phyloP scores from a whole-genome alignment of 92 coral and sea anemone genomes.

The Bergia puertoricense region DNA sequence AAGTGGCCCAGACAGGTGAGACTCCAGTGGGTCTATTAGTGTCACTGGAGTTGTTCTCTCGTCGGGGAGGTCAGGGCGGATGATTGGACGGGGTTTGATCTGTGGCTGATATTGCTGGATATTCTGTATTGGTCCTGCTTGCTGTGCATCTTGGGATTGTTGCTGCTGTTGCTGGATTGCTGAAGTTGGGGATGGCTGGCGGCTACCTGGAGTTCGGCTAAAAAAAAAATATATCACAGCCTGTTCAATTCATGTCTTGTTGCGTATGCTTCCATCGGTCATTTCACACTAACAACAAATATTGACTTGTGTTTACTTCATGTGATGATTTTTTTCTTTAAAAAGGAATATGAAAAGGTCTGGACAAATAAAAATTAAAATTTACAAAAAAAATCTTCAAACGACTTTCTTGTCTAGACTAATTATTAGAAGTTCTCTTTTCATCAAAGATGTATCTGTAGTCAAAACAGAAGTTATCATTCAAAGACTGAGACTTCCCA shows the following conservation, averaged over 20 bases:
- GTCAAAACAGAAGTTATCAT: neutral
- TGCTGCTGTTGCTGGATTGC: slow-evolving; percentile 47
- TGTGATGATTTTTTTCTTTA: too few relatives aligned
- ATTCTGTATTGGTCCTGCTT: slow-evolving; percentile 57
- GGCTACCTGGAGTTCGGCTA: slow-evolving; percentile 98
- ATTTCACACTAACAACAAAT: too few relatives aligned
- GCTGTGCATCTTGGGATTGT: slow-evolving; percentile 78
- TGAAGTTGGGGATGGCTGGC: slow-evolving; percentile 94
- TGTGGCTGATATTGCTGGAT: slow-evolving; percentile 63
- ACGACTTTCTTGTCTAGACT: too few relatives aligned
- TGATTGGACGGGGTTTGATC: slow-evolving; percentile 56
- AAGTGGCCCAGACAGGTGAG: slow-evolving; percentile 56
- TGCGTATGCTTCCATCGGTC: neutral
- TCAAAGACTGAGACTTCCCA: neutral
- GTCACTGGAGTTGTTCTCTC: slow-evolving; percentile 67
- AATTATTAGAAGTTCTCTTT: neutral
- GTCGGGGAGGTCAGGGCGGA: slow-evolving; percentile 55
- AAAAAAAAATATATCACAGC: slow-evolving; percentile 8
- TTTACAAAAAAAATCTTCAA: too few relatives aligned
- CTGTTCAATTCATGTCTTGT: neutral
- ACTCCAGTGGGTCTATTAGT: slow-evolving; percentile 81
- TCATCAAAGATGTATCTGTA: neutral
- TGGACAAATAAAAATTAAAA: too few relatives aligned
- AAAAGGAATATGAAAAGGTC: too few relatives aligned
- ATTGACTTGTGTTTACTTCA: too few relatives aligned